phyloP scores from a whole-genome alignment of 2,113 vertebrate species.

The Pogona vitticeps region DNA sequence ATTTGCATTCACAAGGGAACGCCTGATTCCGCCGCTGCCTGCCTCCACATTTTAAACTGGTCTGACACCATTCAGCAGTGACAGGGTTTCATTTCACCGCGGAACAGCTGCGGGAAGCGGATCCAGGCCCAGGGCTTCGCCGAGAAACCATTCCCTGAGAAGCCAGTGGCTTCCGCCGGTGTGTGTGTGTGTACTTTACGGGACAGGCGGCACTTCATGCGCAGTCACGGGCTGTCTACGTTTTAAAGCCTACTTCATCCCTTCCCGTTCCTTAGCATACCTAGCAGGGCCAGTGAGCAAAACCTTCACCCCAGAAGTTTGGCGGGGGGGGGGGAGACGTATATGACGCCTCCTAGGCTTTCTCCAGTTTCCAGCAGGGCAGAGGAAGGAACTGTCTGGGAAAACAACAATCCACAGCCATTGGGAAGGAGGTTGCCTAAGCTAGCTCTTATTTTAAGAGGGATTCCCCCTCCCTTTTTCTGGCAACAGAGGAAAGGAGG shows the following conservation, averaged over 20 bases:
- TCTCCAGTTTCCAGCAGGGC: not conserved
- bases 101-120: not conserved
- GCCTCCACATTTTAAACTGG: not conserved
- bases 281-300: too few relatives aligned
- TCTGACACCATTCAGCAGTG: not conserved
- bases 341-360: not conserved
- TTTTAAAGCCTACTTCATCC: too few relatives aligned
- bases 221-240: too few relatives aligned
- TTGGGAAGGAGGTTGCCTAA: not conserved
- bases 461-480: not conserved
- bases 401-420: not conserved
- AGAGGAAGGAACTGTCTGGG: not conserved
- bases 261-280: too few relatives aligned
- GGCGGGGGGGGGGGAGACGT: not conserved
- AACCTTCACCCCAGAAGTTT: not conserved
- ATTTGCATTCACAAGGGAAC: slow-evolving; percentile 29
- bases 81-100: slow-evolving; percentile 38
- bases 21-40: slow-evolving; percentile 14
- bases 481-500: not conserved
- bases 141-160: not conserved
- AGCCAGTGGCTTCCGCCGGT: not conserved
- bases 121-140: slow-evolving; percentile 10
- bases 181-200: not conserved
- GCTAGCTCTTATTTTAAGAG: not conserved
- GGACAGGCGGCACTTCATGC: not conserved